These are phyloP conservation scores for Meiosimyza decipiens DNA, from an alignment of 2,888 invertebrate species.

Conservation along the genomic window DNA sequence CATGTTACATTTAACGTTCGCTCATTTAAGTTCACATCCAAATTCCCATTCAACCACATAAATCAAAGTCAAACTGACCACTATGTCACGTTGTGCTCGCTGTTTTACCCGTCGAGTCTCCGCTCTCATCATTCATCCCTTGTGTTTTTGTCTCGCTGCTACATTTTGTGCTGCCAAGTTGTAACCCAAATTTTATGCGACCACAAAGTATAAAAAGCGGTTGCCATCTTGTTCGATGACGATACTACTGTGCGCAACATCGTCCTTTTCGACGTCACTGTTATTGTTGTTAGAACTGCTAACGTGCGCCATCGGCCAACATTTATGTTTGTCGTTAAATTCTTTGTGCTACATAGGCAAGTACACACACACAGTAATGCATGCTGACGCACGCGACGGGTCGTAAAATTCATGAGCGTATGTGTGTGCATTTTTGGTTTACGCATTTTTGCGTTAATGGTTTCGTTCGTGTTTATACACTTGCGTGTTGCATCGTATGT, in stretches of 20 bases:
- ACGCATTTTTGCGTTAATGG: not conserved
- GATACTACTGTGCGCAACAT: not conserved
- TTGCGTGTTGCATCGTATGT: too few relatives aligned
- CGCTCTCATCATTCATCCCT: too few relatives aligned
- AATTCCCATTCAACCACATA: slow-evolving; percentile 18
- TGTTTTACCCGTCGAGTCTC: too few relatives aligned
- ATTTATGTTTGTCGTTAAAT: slow-evolving; percentile 8
- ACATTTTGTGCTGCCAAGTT: not conserved
- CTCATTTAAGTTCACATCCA: not conserved
- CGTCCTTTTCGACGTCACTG: not conserved
- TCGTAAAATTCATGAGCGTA: not conserved
- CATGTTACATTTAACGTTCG: too few relatives aligned
- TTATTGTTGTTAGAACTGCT: not conserved
- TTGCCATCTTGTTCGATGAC: slow-evolving; percentile 1
- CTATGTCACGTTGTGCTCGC: slow-evolving; percentile 3
- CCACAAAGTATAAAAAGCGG: slow-evolving; percentile 5
- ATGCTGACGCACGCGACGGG: not conserved
- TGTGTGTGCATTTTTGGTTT: slow-evolving; percentile 12
- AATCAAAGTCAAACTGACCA: slow-evolving; percentile 30
- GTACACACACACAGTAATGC: not conserved
- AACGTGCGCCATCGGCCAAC: not conserved
- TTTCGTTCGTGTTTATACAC: not conserved
- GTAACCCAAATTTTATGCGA: slow-evolving; percentile 1
- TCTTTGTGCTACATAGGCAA: slow-evolving; percentile 1
- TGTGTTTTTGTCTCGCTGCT: too few relatives aligned